Evolutionary conservation across 2,797 vertebrate species (phyloP), one percentile per base, ranked within the genome.

Genomic region (Schizopygopsis malacanthus): DNA sequence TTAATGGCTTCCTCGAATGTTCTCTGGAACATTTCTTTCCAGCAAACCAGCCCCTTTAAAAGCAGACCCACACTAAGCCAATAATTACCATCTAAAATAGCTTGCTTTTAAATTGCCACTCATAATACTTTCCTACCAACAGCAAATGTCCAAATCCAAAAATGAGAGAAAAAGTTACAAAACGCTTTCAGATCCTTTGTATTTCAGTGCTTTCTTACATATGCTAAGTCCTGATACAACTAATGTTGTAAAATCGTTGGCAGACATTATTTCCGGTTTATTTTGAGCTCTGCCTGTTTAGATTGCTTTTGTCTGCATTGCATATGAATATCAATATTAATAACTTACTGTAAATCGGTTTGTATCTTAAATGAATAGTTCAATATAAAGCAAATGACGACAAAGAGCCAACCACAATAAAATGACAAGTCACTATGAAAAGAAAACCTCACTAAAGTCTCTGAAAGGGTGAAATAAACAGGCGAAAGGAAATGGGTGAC

Each of bases 241-340:
- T 25, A n/a, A 7, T n/a, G 52, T 47, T 61, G 82, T 20, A 52
- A 63, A 65, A 22, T 50, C 2, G 59, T 76, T n/a, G 52, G 43
- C 59, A 52, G 28, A 20, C 22, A 65, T 76, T 39, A 67, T 76
- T 83, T 83, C 82, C 43, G 72, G 72, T 67, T 65, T 83, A 25
- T 67, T 50, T 25, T 52, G 1, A 52, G 28, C 13, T 47, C 11
- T 61, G 9, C 3, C 13, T 8, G 7, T 13, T 2, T 43, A 41
- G 3, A 20, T 10, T 18, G 18, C 28, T 47, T 33, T 3, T 50
- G 47, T 50, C 47, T 50, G 50, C 13, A 50, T 15, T 50, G n/a
- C 47, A 69, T 4, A 50, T 70, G 15, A 52, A 45, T 16, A 69
- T 16, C 1, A 3, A n/a, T n/a, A n/a, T 11, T 39, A 65, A 39